These are phyloP conservation scores for Neosalanx taihuensis DNA, from an alignment of 2,797 vertebrate genomes.

Conservation along the genomic window DNA sequence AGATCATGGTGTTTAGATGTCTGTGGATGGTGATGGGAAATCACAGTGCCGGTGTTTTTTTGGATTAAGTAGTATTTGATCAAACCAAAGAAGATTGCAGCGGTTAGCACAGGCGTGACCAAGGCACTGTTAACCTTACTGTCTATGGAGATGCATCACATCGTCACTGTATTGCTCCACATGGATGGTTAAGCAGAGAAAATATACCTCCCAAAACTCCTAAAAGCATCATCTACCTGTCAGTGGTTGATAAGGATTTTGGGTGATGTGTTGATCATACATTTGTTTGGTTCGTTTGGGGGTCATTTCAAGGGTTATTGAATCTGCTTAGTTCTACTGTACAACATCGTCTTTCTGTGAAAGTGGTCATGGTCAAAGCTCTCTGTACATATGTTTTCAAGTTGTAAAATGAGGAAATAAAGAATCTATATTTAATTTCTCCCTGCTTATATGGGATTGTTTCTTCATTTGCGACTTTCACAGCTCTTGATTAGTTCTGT, in stretches of 20 bases:
- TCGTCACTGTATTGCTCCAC: conserved; percentile 20
- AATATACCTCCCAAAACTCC: background rate
- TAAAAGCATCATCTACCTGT: background rate
- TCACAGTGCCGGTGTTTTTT: conserved; percentile 36
- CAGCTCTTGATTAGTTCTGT: background rate
- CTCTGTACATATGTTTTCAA: conserved; percentile 96
- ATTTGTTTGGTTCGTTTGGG: conserved; percentile 18
- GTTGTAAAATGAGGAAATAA: conserved; percentile 99
- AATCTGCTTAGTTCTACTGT: conserved; percentile 6
- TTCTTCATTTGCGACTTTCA: background rate
- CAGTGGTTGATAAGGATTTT: conserved; percentile 13
- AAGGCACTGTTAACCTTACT: conserved; percentile 31
- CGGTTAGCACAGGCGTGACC: conserved; percentile 58
- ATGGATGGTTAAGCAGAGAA: background rate
- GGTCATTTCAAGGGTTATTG: conserved; percentile 18
- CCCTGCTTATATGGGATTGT: background rate
- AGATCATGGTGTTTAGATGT: conserved; percentile 20
- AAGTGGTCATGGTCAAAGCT: conserved; percentile 30
- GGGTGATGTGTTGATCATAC: conserved; percentile 10
- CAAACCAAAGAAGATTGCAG: conserved; percentile 75
- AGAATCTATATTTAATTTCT: conserved; percentile 87
- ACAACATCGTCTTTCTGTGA: conserved; percentile 30
- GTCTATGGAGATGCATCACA: conserved; percentile 31
- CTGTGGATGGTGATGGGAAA: conserved; percentile 31
- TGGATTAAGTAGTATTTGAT: background rate